Evolutionary conservation across 2,797 vertebrate genomes (phyloP).

Genomic region (Amblyopsis hoosieri): DNA sequence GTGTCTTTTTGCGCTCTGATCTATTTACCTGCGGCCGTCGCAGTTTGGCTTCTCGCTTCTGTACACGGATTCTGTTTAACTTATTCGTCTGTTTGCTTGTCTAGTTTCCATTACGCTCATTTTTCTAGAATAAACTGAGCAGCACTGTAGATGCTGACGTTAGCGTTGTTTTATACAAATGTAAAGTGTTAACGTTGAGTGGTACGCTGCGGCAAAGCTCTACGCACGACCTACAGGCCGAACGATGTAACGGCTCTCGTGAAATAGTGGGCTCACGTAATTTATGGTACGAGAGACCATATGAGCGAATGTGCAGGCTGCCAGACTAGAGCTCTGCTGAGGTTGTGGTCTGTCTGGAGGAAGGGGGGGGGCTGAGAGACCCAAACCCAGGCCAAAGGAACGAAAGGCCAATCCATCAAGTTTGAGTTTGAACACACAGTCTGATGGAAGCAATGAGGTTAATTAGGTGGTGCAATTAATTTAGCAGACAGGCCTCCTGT

Average conservation of each 20-base stretch:
- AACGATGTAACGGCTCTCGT: constrained; percentile 8
- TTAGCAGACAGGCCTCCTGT: background rate
- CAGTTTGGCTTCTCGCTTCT: constrained; percentile 31
- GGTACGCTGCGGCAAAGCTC: constrained; percentile 4
- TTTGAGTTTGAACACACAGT: constrained; percentile 61
- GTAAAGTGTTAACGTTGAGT: background rate
- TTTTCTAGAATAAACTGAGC: constrained; percentile 64
- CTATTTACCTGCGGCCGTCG: constrained; percentile 30
- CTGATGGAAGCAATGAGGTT: constrained; percentile 57
- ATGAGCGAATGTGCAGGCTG: constrained; percentile 62
- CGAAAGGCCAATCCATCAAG: constrained; percentile 69
- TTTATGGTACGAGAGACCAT: constrained; percentile 48
- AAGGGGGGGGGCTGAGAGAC: constrained; percentile 61
- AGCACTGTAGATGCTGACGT: constrained; percentile 43
- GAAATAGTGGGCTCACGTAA: constrained; percentile 39
- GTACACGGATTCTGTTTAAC: constrained; percentile 27
- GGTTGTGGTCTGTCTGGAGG: constrained; percentile 61
- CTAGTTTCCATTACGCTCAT: constrained; percentile 33
- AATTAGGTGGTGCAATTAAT: constrained; percentile 47
- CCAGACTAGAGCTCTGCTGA: constrained; percentile 58
- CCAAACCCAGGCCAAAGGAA: constrained; percentile 63
- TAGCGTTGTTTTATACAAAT: constrained; percentile 45
- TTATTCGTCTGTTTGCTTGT: constrained; percentile 58
- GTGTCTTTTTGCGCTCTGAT: constrained; percentile 30
- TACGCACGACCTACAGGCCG: constrained; percentile 6